Evolutionary conservation across 2,888 invertebrate species (phyloP), one percentile per base, ranked within the genome.

Genomic region (Neoaliturus tenellus): DNA sequence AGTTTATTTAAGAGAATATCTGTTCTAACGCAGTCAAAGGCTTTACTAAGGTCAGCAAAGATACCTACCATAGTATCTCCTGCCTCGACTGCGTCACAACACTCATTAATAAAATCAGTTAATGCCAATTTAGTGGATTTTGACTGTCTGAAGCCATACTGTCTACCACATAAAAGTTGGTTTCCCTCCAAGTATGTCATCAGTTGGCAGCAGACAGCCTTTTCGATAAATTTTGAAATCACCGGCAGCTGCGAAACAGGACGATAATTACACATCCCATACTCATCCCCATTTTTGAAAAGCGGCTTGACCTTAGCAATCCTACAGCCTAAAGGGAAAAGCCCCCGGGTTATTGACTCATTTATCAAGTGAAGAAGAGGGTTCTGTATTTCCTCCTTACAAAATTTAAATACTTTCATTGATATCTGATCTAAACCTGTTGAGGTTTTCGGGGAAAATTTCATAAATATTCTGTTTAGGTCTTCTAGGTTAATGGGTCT

Each of bases 121-220:
- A 33, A 31, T 8, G 67, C 67, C 67, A 67, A 31, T 67, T 67
- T 67, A 6, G 67, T 31, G 6, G 67, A 20, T 67, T 31, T 28
- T 6, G 67, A 67, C 67, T n/a, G 31, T n/a, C 58, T 58, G 58
- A 58, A 58, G 28, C 58, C 67, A 67, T 67, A 5, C 23, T 67
- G 67, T n/a, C 67, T 67, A 17, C 1, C 10, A 67, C 31, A 31
- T 33, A 67, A 17, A 33, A 67, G 67, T 6, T 67, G 28, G 14
- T 67, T 67, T 4, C 8, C 23, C 67, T 67, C 67, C 28, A 67
- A 17, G n/a, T 67, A 67, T 1, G 67, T 4, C 35, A 67, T 8
- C 1, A 67, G 67, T 31, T 67, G 67, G n/a, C 67, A 67, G 14
- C 31, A 67, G 67, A 67, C 67, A 31, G 67, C 67, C 67, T 67